A percentile compares a stretch with the other conserved stretches of the same genome.
These are phyloP conservation scores for Callinectes sapidus DNA, from an alignment of 2,888 invertebrate species.

Conservation along the genomic window DNA sequence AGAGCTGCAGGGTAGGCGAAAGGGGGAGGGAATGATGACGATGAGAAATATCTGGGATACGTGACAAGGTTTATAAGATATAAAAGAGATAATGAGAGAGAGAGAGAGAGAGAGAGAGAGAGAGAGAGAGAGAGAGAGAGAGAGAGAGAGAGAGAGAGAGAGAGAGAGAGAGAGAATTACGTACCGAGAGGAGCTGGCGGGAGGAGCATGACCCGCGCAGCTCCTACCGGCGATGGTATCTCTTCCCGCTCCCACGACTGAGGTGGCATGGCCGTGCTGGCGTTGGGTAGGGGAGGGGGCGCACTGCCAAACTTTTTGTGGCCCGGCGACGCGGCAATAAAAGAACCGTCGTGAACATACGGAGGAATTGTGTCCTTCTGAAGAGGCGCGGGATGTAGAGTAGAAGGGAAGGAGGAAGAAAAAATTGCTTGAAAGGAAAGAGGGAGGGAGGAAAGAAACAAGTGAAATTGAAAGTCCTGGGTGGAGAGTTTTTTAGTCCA, in stretches of 20 bases:
- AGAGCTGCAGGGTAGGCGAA: background rate
- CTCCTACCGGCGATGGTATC: slow-evolving; percentile 53
- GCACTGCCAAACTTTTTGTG: background rate
- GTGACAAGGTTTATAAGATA: background rate
- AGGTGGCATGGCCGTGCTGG: slow-evolving; percentile 14
- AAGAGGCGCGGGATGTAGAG: background rate
- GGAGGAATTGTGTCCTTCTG: background rate
- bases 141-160: slow-evolving; percentile 45
- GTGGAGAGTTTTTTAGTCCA: background rate
- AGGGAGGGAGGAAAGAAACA: background rate
- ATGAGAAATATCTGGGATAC: slow-evolving; percentile 10
- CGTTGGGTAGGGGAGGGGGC: background rate
- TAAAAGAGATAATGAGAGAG: slow-evolving; percentile 29
- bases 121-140: slow-evolving; percentile 41
- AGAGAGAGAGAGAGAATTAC: slow-evolving; percentile 32
- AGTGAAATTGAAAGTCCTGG: background rate
- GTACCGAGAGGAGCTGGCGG: background rate
- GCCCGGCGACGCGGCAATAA: slow-evolving; percentile 15
- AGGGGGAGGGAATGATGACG: background rate
- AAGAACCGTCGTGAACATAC: background rate
- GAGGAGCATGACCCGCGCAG: slow-evolving; percentile 53
- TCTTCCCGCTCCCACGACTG: slow-evolving; percentile 43
- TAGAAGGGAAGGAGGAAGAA: background rate
- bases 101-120: slow-evolving; percentile 53
- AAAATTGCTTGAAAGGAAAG: background rate